Evolutionary conservation across 2,888 invertebrate genomes (phyloP).

Genomic region (Cryptops parisi): DNA sequence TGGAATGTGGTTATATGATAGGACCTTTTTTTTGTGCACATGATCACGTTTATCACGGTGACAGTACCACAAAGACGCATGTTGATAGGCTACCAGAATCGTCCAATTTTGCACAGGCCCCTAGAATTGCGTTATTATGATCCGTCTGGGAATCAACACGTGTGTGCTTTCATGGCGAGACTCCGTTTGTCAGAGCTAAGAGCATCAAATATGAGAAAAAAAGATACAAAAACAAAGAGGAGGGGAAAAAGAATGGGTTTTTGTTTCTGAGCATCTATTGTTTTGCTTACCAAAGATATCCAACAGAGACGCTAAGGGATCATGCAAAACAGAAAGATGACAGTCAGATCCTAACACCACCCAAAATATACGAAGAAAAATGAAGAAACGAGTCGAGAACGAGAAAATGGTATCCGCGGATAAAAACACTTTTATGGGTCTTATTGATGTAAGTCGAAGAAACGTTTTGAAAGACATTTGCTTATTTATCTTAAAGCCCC

Average conservation of each 20-base stretch:
- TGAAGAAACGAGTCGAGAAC: too few species aligned
- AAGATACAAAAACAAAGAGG: too few species aligned
- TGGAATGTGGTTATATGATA: too few species aligned
- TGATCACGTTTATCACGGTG: background rate
- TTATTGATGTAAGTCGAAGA: too few species aligned
- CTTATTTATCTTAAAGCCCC: too few species aligned
- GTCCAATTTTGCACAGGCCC: background rate
- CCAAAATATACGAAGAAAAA: background rate
- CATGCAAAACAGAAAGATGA: background rate
- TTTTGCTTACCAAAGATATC: too few species aligned
- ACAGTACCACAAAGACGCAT: background rate
- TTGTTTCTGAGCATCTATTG: too few species aligned
- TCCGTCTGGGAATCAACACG: constrained; percentile 11
- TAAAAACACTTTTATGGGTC: too few species aligned
- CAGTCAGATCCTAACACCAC: background rate
- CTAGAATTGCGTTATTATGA: background rate
- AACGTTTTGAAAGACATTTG: too few species aligned
- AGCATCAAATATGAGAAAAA: background rate
- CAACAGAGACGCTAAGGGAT: background rate
- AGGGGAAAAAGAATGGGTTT: too few species aligned
- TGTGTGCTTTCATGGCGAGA: background rate
- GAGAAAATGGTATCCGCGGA: too few species aligned
- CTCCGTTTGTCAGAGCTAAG: background rate
- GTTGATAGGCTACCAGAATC: background rate
- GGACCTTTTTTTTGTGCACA: too few species aligned